These are phyloP conservation scores for Criorhina ranunculi DNA, from an alignment of 2,888 invertebrate species.

Conservation along the genomic window DNA sequence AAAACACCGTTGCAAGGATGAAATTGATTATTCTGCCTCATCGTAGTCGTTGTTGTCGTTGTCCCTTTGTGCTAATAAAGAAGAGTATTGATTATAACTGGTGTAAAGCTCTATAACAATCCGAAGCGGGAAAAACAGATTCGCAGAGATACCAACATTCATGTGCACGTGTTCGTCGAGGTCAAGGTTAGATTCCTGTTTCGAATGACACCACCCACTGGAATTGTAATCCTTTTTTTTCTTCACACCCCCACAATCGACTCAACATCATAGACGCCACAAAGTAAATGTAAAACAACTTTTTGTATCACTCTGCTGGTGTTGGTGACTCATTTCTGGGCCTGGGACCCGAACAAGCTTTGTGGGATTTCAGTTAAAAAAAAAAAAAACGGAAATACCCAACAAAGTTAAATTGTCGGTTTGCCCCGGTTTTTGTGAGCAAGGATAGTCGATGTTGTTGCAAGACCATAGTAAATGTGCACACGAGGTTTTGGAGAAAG, in stretches of 20 bases:
- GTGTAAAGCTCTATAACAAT: constrained; percentile 1
- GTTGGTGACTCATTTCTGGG: constrained; percentile 29
- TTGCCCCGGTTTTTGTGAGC: constrained; percentile 17
- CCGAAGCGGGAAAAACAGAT: background rate
- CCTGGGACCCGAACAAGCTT: constrained; percentile 12
- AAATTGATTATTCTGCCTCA: constrained; percentile 42
- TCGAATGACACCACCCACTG: constrained; percentile 7
- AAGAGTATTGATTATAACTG: constrained; percentile 37
- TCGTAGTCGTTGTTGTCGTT: background rate
- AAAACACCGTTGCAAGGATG: constrained; percentile 5
- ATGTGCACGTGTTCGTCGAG: constrained; percentile 13
- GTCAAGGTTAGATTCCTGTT: constrained; percentile 40
- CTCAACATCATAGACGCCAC: constrained; percentile 1
- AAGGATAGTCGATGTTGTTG: background rate
- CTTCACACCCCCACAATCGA: background rate
- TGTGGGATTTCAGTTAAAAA: background rate
- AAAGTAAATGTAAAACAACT: constrained; percentile 35
- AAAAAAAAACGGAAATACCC: constrained; percentile 13
- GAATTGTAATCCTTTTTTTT: constrained; percentile 24
- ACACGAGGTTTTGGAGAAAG: background rate
- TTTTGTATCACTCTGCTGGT: constrained; percentile 24
- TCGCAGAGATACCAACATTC: background rate
- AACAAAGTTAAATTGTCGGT: constrained; percentile 39
- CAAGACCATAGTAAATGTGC: constrained; percentile 16
- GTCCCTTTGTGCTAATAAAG: constrained; percentile 43